phyloP scores from a whole-genome alignment of 2,113 vertebrate genomes.

The Platysteira castanea region DNA sequence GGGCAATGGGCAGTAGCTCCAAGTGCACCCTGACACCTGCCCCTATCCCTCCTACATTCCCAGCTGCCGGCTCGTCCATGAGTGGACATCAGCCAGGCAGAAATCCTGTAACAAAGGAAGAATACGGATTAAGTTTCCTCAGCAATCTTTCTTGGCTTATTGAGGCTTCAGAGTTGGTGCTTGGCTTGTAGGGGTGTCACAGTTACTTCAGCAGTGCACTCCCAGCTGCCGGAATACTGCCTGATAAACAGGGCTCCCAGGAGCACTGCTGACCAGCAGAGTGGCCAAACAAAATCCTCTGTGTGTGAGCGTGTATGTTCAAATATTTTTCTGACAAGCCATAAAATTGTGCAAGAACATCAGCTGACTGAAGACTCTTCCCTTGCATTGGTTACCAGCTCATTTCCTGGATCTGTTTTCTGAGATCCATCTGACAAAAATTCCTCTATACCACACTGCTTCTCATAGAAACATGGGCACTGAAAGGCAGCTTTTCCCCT shows the following conservation, averaged over 20 bases:
- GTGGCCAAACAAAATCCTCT: neutral
- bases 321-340: neutral
- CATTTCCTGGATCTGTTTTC: neutral
- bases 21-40: neutral
- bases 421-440: neutral
- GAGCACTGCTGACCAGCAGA: neutral
- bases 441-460: neutral
- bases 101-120: neutral
- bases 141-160: too few species aligned
- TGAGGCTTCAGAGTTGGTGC: accelerated
- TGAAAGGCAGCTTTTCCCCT: neutral
- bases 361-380: neutral
- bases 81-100: neutral
- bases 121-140: accelerated
- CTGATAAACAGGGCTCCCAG: neutral
- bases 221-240: too few species aligned
- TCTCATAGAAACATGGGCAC: neutral
- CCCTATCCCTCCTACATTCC: accelerated
- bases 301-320: neutral
- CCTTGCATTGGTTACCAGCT: neutral
- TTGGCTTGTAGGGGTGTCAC: neutral
- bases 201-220: accelerated
- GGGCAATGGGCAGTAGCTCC: neutral
- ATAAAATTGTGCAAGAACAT: neutral
- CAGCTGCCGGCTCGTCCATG: accelerated